Evolutionary conservation across 1,140 invertebrate species (phyloP), one percentile per base, ranked within the genome.

Genomic region (Drosophila nasuta): DNA sequence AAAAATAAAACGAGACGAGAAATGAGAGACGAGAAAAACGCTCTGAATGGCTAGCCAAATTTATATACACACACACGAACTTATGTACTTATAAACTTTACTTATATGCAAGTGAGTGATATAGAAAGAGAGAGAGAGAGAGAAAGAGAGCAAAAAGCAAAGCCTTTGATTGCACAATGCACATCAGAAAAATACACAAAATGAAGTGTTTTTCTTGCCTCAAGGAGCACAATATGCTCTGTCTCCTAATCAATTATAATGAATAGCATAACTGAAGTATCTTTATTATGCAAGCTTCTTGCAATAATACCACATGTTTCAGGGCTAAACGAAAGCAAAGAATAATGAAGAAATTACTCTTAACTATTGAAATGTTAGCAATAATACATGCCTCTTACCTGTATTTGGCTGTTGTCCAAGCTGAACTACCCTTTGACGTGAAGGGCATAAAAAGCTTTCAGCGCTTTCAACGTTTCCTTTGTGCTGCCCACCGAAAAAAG

Each of bases 371-470:
- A 48, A 11, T 48, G 41, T n/a, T 13, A 13, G 13, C n/a, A 43
- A 41, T 41, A 41, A 3, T 25, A 25, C 38, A 41, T 41, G 33
- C 8, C 7, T 33, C n/a, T 41, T 54, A 25, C 30, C 48, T 71
- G 43, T 46, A 38, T 65, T 58, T 75, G 79, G 13, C 20, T 28
- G 13, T 45, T 63, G 66, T 63, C 15, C 62, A 75, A 88, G 77
- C 72, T 68, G 69, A 82, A 60, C 82, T 45, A 64, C 15, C 25
- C 52, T 45, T 75, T 70, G 33, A 52, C 49, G 43, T 46, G 52
- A 41, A 88, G 79, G 69, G 83, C 80, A 86, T 79, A 79, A 82
- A 87, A 88, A 89, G 83, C 83, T 88, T 88, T 87, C 83, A 87
- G 77, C 76, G 75, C 77, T 86, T 85, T 87, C 83, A 79, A 87